phyloP scores from a whole-genome alignment of 2,888 invertebrate genomes.

The Cantharis rufa region DNA sequence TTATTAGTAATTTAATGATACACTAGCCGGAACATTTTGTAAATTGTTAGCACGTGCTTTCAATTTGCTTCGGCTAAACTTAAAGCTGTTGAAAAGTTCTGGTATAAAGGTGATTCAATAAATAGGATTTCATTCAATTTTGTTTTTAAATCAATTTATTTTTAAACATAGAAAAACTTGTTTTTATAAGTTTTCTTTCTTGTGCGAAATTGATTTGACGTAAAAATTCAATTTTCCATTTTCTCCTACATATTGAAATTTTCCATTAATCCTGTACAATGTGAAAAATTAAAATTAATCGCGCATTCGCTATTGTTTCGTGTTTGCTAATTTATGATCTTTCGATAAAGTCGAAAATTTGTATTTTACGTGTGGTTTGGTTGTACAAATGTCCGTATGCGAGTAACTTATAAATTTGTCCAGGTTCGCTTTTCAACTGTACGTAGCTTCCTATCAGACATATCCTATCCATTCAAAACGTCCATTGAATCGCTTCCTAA shows the following conservation, averaged over 20 bases:
- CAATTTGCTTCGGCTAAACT: constrained; percentile 1
- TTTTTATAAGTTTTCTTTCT: not conserved
- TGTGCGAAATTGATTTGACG: not conserved
- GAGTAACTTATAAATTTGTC: constrained; percentile 1
- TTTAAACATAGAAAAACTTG: not conserved
- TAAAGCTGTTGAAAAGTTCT: not conserved
- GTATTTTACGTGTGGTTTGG: not conserved
- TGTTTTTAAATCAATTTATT: not conserved
- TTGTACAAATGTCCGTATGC: not conserved
- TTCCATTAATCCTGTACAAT: not conserved
- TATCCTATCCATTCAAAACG: constrained; percentile 9
- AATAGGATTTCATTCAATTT: not conserved
- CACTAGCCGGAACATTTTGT: not conserved
- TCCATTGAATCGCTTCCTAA: constrained; percentile 10
- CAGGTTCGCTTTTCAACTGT: constrained; percentile 8
- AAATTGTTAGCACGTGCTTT: constrained; percentile 2
- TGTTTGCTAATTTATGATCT: not conserved
- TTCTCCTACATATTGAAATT: not conserved
- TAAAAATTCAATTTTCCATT: not conserved
- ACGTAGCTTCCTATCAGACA: constrained; percentile 2
- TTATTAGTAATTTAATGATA: constrained; percentile 2
- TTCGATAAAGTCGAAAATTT: not conserved
- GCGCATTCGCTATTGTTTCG: not conserved
- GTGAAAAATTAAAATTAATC: not conserved
- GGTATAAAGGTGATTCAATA: constrained; percentile 1